Percentiles rank a stretch among this genome's conserved stretches.
These are phyloP conservation scores for Drosophila cognata DNA, from an alignment of 2,888 invertebrate species.

Conservation along the genomic window DNA sequence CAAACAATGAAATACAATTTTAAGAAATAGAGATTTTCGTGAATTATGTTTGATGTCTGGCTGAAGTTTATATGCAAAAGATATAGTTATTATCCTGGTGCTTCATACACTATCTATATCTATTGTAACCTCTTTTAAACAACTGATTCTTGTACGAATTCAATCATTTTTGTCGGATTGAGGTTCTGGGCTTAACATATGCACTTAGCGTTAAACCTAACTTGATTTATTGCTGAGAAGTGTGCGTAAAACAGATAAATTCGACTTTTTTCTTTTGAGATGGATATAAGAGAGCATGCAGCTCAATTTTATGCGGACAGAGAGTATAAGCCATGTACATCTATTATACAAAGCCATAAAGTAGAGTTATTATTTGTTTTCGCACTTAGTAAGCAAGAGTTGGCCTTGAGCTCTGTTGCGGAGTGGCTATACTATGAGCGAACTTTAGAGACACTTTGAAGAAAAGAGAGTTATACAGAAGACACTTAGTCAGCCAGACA, in stretches of 20 bases:
- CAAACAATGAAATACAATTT: not conserved
- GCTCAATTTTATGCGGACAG: not conserved
- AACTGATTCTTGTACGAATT: not conserved
- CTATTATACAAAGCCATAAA: not conserved
- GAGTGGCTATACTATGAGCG: not conserved
- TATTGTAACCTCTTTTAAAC: no score
- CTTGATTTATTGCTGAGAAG: not conserved
- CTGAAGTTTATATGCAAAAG: not conserved
- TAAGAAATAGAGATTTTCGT: not conserved
- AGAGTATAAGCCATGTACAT: not conserved
- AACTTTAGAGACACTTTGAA: not conserved
- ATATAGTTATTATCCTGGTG: not conserved
- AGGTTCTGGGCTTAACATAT: accelerated
- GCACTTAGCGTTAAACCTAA: no score
- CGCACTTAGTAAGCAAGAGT: constrained; percentile 2
- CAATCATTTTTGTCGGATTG: no score
- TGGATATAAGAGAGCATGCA: not conserved
- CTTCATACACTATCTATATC: no score
- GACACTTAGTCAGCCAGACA: not conserved
- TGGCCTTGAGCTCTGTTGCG: constrained; percentile 37
- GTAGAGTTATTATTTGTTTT: constrained; percentile 3
- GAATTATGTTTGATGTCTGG: not conserved
- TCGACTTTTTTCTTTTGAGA: not conserved
- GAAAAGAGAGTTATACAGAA: constrained; percentile 8
- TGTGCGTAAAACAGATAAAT: not conserved